Conservation (phyloP, 2,888 invertebrate species). For the Unio pictorum region DNA sequence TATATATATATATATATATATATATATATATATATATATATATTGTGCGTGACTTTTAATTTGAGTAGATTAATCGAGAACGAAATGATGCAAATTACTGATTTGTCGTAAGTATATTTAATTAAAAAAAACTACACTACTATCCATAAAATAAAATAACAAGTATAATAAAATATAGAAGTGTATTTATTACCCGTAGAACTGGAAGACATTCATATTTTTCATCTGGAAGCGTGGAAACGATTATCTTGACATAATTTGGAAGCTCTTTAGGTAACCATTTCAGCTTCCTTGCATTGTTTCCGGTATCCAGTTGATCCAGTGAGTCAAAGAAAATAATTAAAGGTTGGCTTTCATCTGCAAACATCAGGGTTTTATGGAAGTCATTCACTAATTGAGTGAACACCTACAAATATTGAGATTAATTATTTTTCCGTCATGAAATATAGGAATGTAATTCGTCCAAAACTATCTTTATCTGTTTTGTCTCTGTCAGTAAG, state of each 20-base stretch:
- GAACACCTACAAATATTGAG: conserved; percentile 32
- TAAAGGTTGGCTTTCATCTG: conserved; percentile 31
- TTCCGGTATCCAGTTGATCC: conserved; percentile 53
- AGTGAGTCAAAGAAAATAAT: conserved; percentile 57
- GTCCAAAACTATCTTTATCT: too few relatives aligned
- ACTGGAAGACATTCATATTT: conserved; percentile 51
- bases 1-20: too few relatives aligned
- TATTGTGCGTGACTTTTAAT: too few relatives aligned
- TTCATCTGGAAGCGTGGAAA: conserved; percentile 58
- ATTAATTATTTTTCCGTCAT: not conserved
- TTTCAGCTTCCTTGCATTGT: conserved; percentile 52
- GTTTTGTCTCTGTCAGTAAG: too few relatives aligned
- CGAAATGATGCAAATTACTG: too few relatives aligned
- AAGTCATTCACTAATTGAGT: conserved; percentile 43
- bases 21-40: too few relatives aligned
- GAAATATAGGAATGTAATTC: too few relatives aligned
- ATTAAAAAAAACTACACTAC: too few relatives aligned
- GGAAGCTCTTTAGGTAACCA: conserved; percentile 58
- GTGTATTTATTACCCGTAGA: conserved; percentile 36
- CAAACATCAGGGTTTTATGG: conserved; percentile 23
- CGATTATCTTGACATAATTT: conserved; percentile 49
- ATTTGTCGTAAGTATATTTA: too few relatives aligned
- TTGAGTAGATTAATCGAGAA: too few relatives aligned
- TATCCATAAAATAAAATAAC: too few relatives aligned
- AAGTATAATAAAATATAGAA: too few relatives aligned